phyloP scores from a whole-genome alignment of 2,797 vertebrate genomes.

The Orestias chungarensis region DNA sequence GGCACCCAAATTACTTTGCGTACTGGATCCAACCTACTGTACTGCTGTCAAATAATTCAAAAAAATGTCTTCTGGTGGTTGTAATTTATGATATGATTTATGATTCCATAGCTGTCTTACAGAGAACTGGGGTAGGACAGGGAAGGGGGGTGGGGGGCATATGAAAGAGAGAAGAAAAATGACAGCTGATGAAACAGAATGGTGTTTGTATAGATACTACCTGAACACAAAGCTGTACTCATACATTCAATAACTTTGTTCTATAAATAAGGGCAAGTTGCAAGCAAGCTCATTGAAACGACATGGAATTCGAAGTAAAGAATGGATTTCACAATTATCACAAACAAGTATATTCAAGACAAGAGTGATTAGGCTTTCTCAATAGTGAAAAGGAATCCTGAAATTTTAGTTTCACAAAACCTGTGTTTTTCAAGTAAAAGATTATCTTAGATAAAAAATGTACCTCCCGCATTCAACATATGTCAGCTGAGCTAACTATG shows the following conservation, averaged over 20 bases:
- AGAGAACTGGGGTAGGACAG: constrained; percentile 1
- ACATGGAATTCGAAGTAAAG: not conserved
- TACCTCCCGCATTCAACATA: not conserved
- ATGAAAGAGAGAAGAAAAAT: constrained; percentile 3
- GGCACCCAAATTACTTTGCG: constrained; percentile 9
- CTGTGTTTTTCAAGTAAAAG: constrained; percentile 10
- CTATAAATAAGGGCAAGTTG: not conserved
- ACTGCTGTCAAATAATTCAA: not conserved
- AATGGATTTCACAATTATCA: constrained; percentile 44
- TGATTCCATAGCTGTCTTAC: constrained; percentile 53
- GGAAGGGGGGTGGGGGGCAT: constrained; percentile 2
- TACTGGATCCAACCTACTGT: not conserved
- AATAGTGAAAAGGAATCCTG: not conserved
- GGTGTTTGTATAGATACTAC: not conserved
- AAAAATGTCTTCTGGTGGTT: not conserved
- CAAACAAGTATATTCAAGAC: constrained; percentile 53
- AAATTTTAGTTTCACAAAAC: constrained; percentile 33
- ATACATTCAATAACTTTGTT: not conserved
- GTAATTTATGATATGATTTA: constrained; percentile 55
- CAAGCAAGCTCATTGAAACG: not conserved
- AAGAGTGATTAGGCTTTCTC: constrained; percentile 17
- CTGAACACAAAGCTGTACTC: not conserved
- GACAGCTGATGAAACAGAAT: constrained; percentile 16
- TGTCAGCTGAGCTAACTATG: not conserved
- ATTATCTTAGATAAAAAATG: constrained; percentile 23